Evolutionary conservation across 2,888 invertebrate species (phyloP), one percentile per base, ranked within the genome.

Genomic region (Mimas tiliae): DNA sequence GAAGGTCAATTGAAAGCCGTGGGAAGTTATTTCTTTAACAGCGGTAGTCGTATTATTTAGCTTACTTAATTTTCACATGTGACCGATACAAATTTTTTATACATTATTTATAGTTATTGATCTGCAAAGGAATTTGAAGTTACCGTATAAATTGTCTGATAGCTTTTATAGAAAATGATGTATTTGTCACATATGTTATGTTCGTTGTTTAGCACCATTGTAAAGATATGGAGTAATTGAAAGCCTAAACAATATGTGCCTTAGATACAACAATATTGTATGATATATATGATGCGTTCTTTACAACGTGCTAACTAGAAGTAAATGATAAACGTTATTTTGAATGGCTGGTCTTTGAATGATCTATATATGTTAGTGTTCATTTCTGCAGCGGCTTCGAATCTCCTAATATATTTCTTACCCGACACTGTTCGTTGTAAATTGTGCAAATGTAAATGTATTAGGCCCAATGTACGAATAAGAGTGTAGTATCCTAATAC

Each of bases 231-330:
- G 87, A 92, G 90, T 88, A 85, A 92, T 90, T 89, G 88, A 89
- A 92, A 94, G 94, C 94, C 94, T 94, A 94, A 92, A 94, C 90
- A 93, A 94, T 94, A 94, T 93, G 94, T 94, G 94, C 94, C 94
- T 94, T 94, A 94, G 94, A 94, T 93, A 92, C 93, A 94, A 94
- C 94, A 94, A 94, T 94, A 94, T 94, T 93, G 93, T 94, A 94
- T 87, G 85, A 88, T 94, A 94, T 93, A 91, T 91, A 93, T 87
- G 91, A 93, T 91, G 91, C 93, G 92, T 93, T 93, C 91, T 93
- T 92, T 93, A 93, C 92, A 93, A 93, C 93, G 92, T 93, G 91
- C 93, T 90, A 91, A 93, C 87, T 93, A 93, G 93, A 91, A 88
- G 88, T 92, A 89, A 91, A 92, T 84, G 81, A 86, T 90, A 87